Evolutionary conservation across 2,888 invertebrate species (phyloP).

Genomic region (Julus scanicus): DNA sequence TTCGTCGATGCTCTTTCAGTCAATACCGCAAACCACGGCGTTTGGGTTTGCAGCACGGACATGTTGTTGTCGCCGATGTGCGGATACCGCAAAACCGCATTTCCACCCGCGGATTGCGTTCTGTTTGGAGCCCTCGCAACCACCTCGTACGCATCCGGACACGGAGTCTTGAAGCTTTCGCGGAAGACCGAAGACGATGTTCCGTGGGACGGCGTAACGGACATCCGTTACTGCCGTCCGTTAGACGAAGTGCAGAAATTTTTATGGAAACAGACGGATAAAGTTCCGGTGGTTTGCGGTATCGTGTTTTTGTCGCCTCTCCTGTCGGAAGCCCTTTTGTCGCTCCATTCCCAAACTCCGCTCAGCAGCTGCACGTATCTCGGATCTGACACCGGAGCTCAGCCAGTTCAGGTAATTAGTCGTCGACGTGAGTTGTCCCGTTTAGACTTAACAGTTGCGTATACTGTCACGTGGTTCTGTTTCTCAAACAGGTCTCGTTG

Average conservation of each 20-base stretch:
- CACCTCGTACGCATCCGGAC: slow-evolving; percentile 64
- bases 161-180: slow-evolving; percentile 65
- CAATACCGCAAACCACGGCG: slow-evolving; percentile 61
- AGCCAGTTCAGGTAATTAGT: slow-evolving; percentile 68
- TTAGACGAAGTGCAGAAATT: slow-evolving; percentile 61
- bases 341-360: slow-evolving; percentile 67
- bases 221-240: slow-evolving; percentile 63
- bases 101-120: slow-evolving; percentile 59
- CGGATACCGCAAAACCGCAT: not conserved
- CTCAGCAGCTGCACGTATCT: slow-evolving; percentile 69
- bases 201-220: slow-evolving; percentile 61
- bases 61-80: slow-evolving; percentile 62
- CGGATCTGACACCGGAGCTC: slow-evolving; percentile 69
- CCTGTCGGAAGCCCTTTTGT: slow-evolving; percentile 66
- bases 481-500: slow-evolving; percentile 68
- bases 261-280: slow-evolving; percentile 60
- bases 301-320: slow-evolving; percentile 66
- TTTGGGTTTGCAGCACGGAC: slow-evolving; percentile 69
- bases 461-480: not conserved
- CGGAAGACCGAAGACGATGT: slow-evolving; percentile 59
- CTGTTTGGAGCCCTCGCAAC: slow-evolving; percentile 65
- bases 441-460: slow-evolving; percentile 16
- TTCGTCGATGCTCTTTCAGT: slow-evolving; percentile 58
- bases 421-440: not conserved
- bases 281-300: slow-evolving; percentile 65